Conservation (phyloP, 2,797 vertebrate genomes). For the Eulemur rubriventer region DNA sequence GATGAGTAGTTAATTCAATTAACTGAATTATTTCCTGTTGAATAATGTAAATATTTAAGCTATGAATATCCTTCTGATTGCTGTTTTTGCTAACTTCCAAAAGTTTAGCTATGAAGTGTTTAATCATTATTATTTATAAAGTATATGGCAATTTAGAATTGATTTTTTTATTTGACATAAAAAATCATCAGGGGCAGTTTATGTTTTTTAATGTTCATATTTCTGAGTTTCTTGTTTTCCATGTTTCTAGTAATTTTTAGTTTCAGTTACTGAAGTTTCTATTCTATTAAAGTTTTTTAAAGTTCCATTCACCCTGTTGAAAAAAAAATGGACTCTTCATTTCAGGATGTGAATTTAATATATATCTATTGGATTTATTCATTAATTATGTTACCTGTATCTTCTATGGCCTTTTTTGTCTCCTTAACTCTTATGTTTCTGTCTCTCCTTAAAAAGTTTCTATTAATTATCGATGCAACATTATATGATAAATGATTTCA, state of each 20-base stretch:
- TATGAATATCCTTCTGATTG: neutral
- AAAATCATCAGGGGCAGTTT: neutral
- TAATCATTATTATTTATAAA: neutral
- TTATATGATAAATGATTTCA: neutral
- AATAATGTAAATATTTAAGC: neutral
- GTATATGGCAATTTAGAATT: neutral
- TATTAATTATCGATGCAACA: neutral
- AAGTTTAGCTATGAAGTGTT: neutral
- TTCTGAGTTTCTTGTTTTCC: neutral
- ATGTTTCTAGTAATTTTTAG: neutral
- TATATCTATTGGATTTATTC: neutral
- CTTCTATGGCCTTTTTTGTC: neutral
- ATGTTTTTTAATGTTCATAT: neutral
- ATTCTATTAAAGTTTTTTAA: neutral
- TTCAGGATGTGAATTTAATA: neutral
- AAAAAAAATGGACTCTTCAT: neutral
- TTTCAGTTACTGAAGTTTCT: neutral
- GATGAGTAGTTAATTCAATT: neutral
- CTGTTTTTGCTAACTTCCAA: neutral
- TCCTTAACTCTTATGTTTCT: neutral
- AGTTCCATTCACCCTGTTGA: neutral
- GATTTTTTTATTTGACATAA: neutral
- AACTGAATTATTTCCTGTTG: neutral
- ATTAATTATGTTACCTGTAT: neutral
- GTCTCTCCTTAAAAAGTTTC: neutral